Evolutionary conservation across 2,113 vertebrate genomes (phyloP), one percentile per base, ranked within the genome.

Genomic region (Turdus rufiventris): DNA sequence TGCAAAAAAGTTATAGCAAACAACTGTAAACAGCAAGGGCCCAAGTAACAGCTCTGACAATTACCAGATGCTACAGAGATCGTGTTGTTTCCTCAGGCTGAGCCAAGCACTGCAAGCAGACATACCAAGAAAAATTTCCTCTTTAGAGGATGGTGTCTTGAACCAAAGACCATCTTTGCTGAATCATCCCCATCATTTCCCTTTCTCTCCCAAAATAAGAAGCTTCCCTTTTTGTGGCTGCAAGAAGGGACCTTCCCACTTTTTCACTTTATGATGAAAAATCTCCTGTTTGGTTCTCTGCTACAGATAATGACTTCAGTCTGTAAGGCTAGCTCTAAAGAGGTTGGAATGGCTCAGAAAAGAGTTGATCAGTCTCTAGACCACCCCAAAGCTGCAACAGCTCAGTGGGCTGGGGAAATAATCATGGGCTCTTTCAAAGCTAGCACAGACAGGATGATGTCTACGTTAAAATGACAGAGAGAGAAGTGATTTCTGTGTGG

Each of bases 371-470:
- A 77, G 53, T 57, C 87, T 92, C 45, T 29, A 82, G 65, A 78
- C 45, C 42, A 79, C 79, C 45, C 20, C 77, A 66, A 88, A 93
- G 36, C 61, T 71, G 40, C 70, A 81, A 43, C 31, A 87, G 80
- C 70, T 96, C 80, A 89, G 66, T 1, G 11, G 88, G 68, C 81
- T 94, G 74, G 66, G 74, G 66, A 85, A 94, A 89, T 92, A 87
- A 75, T 72, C 42, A 51, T 47, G 65, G 65, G 45, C 36, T 91
- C 34, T 91, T 92, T 93, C 84, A 93, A 65, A 94, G 77, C 17
- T 16, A 79, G 65, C 31, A 21, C 36, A 81, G 80, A 68, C 34
- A 33, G 82, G 66, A 57, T 74, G 76, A 96, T 91, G 76, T 78
- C 92, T 89, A 15, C 0, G 4, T 57, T 93, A 81, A 88, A 91